These are phyloP conservation scores for Scatophagus argus DNA, from an alignment of 2,113 vertebrate species.

Conservation along the genomic window DNA sequence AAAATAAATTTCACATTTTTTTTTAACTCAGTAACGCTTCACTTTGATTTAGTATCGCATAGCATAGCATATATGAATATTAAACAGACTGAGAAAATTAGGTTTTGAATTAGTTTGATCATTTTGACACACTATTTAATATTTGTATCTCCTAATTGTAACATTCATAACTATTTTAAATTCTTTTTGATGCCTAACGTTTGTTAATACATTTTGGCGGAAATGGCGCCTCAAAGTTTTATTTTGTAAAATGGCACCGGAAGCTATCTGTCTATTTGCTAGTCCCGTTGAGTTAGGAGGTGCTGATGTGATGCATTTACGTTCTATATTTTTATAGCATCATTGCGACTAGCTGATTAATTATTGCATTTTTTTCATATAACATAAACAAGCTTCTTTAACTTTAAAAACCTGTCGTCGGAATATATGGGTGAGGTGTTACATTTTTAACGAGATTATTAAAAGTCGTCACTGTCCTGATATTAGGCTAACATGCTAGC, in stretches of 20 bases:
- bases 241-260: slow-evolving; percentile 26
- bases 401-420: neutral
- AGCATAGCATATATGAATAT: too few relatives aligned
- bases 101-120: too few relatives aligned
- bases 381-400: rapidly evolving
- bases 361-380: too few relatives aligned
- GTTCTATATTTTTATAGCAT: neutral
- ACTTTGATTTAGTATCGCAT: too few relatives aligned
- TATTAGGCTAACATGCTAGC: slow-evolving; percentile 30
- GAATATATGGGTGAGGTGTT: neutral
- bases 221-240: neutral
- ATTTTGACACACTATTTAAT: neutral
- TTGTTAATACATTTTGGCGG: neutral
- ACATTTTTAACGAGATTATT: neutral
- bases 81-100: too few relatives aligned
- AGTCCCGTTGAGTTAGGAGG: neutral
- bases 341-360: neutral
- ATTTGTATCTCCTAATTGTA: neutral
- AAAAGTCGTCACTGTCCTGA: neutral
- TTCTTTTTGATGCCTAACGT: neutral
- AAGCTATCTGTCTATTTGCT: neutral
- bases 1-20: too few relatives aligned
- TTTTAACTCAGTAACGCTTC: too few relatives aligned
- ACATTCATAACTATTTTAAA: neutral
- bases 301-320: neutral